These are phyloP conservation scores for Lophius piscatorius DNA, from an alignment of 2,113 vertebrate species.

Conservation along the genomic window DNA sequence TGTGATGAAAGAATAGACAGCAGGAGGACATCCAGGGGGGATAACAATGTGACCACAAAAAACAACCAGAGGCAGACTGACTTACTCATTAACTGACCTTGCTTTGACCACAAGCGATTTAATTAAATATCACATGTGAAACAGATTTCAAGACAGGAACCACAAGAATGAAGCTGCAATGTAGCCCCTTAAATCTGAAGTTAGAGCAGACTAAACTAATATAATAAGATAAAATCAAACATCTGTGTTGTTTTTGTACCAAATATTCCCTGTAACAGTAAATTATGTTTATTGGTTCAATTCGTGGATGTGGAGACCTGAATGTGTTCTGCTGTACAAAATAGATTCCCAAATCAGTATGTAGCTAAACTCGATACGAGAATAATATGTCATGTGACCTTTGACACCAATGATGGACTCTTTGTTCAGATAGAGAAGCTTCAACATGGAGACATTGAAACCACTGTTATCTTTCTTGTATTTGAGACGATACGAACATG, in stretches of 20 bases:
- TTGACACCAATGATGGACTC: neutral
- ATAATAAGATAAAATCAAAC: neutral
- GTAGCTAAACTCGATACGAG: neutral
- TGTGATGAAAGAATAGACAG: constrained; percentile 13
- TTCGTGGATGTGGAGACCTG: neutral
- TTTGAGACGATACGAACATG: neutral
- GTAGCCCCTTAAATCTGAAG: neutral
- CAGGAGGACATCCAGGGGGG: constrained; percentile 6
- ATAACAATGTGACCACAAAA: constrained; percentile 3
- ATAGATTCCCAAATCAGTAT: constrained; percentile 1
- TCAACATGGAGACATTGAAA: constrained; percentile 28
- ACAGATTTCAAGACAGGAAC: neutral
- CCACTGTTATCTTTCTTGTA: constrained; percentile 1
- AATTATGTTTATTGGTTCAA: constrained; percentile 9
- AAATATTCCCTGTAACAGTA: constrained; percentile 2
- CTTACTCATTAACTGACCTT: constrained; percentile 14
- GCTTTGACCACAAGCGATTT: constrained; percentile 4
- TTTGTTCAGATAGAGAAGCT: constrained; percentile 2
- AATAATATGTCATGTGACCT: constrained; percentile 4
- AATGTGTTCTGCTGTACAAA: no score
- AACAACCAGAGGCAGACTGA: neutral
- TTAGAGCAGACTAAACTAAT: neutral
- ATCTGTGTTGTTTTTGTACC: neutral
- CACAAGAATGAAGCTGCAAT: neutral
- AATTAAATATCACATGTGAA: constrained; percentile 4